Conservation (phyloP, 1,140 invertebrate genomes). For the Drosophila melanogaster region DNA sequence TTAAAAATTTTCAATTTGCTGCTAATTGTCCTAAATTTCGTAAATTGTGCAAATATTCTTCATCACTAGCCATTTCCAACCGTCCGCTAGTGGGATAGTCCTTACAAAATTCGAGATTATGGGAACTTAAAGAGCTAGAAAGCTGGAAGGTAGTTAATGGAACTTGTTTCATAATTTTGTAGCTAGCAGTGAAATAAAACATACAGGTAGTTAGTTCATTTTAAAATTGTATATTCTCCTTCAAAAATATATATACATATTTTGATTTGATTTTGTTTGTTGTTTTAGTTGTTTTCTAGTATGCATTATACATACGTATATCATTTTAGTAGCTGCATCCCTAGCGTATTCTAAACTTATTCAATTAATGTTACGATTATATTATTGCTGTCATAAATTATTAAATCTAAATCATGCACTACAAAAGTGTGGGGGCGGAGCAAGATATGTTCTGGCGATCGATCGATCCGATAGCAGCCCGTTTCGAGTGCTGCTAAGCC, state of each 20-base stretch:
- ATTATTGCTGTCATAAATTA: conserved; percentile 80
- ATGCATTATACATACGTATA: conserved; percentile 19
- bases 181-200: neutral
- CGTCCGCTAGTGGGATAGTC: no score
- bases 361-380: conserved; percentile 73
- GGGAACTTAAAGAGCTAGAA: no score
- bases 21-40: no score
- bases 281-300: conserved; percentile 38
- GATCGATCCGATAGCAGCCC: conserved; percentile 50
- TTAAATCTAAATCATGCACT: conserved; percentile 75
- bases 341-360: conserved; percentile 49
- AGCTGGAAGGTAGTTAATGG: no score
- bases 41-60: no score
- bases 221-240: conserved; percentile 43
- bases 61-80: no score
- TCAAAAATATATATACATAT: conserved; percentile 64
- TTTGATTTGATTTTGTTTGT: conserved; percentile 46
- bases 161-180: no score
- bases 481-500: conserved; percentile 57
- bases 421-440: conserved; percentile 34
- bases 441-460: conserved; percentile 46
- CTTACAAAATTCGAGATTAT: no score
- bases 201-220: neutral
- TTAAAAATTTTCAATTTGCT: no score
- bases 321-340: conserved; percentile 45